Evolutionary conservation across 2,113 vertebrate genomes (phyloP).

Genomic region (Rhinogobius similis): DNA sequence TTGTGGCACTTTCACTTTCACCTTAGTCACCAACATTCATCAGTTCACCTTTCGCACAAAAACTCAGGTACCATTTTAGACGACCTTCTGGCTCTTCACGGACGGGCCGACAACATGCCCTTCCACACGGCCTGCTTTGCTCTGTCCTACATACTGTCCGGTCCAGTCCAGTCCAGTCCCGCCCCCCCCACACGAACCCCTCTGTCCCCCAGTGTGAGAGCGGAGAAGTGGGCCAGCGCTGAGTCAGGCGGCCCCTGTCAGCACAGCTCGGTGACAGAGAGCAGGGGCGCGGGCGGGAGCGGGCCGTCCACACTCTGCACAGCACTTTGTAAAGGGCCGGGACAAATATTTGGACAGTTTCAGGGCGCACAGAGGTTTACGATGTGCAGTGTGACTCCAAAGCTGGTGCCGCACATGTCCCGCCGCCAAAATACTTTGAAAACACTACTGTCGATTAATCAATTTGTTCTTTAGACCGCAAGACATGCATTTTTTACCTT

Average conservation of each 20-base stretch:
- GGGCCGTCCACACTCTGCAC: too few species aligned
- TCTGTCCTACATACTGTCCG: constrained; percentile 6
- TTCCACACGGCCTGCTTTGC: constrained; percentile 4
- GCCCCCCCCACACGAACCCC: background rate
- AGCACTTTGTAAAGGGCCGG: too few species aligned
- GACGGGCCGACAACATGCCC: too few species aligned
- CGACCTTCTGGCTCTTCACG: too few species aligned
- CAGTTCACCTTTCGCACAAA: too few species aligned
- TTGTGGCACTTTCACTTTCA: too few species aligned
- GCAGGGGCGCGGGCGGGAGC: background rate
- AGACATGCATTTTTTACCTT: too few species aligned
- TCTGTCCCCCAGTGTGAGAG: constrained; percentile 1
- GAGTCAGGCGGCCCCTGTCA: constrained; percentile 43
- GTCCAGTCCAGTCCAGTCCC: too few species aligned
- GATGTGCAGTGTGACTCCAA: background rate
- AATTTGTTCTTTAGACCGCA: too few species aligned
- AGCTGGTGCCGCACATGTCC: background rate
- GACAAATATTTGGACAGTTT: constrained; percentile 2
- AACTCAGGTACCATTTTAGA: too few species aligned
- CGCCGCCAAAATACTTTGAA: constrained; percentile 33
- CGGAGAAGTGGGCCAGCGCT: constrained; percentile 30
- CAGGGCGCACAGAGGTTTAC: constrained; percentile 12
- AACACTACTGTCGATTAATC: too few species aligned
- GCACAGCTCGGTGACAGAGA: constrained; percentile 22
- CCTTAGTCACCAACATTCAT: too few species aligned